phyloP scores from a whole-genome alignment of 1,140 invertebrate genomes.

The Stenopsyche tienmushanensis region DNA sequence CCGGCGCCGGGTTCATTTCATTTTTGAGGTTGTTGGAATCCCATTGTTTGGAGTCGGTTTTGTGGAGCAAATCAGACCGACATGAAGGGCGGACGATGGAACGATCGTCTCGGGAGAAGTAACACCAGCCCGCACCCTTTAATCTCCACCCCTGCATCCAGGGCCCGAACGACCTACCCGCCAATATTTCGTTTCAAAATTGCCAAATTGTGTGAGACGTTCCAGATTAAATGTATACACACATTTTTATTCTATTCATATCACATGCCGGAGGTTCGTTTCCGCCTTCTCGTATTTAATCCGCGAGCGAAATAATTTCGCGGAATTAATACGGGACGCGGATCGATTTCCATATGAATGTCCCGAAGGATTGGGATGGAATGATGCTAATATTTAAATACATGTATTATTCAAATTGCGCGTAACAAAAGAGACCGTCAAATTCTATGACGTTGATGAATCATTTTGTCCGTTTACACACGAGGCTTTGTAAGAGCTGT shows the following conservation, averaged over 20 bases:
- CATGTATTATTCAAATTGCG: too few species aligned
- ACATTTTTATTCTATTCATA: too few species aligned
- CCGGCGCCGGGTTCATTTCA: neutral
- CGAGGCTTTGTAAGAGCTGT: too few species aligned
- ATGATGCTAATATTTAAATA: too few species aligned
- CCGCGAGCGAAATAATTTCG: too few species aligned
- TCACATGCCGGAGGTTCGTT: conserved; percentile 11
- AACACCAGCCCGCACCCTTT: conserved; percentile 35
- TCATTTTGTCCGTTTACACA: too few species aligned
- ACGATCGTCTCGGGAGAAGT: conserved; percentile 38
- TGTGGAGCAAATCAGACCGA: conserved; percentile 15
- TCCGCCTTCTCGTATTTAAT: neutral
- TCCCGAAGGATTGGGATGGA: too few species aligned
- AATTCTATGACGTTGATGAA: too few species aligned
- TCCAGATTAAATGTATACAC: neutral
- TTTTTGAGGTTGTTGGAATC: conserved; percentile 19
- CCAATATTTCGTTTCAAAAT: conserved; percentile 28
- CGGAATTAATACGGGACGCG: too few species aligned
- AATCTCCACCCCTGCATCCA: conserved; percentile 18
- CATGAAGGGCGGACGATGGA: conserved; percentile 6
- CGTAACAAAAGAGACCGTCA: too few species aligned
- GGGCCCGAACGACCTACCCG: conserved; percentile 13
- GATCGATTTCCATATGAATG: too few species aligned
- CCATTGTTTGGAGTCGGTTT: conserved; percentile 16
- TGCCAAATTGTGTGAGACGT: conserved; percentile 26